A percentile compares a stretch with the other conserved stretches of the same genome.
Evolutionary conservation across 2,888 invertebrate genomes (phyloP).

Genomic region (Ophion costatus): DNA sequence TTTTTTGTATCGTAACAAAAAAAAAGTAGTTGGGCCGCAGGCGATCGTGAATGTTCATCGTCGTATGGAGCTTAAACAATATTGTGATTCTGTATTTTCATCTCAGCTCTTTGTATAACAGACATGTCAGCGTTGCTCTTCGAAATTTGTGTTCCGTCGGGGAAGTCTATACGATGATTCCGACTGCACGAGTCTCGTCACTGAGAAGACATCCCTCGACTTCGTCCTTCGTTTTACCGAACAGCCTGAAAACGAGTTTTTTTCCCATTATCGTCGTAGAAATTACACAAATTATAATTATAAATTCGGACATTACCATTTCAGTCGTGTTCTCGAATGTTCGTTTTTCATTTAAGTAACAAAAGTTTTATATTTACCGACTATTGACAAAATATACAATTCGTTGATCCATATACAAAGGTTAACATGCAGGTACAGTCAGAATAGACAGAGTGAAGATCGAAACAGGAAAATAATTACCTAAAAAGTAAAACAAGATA

Average conservation of each 20-base stretch:
- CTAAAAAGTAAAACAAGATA: constrained; percentile 1
- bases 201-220: constrained; percentile 82
- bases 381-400: constrained; percentile 37
- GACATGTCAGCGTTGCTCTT: constrained; percentile 71
- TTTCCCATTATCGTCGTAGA: neutral
- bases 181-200: constrained; percentile 81
- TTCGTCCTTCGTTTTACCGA: constrained; percentile 82
- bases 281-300: neutral
- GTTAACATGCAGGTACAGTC: constrained; percentile 46
- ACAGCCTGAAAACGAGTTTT: constrained; percentile 78
- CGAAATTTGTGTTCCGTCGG: constrained; percentile 72
- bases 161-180: constrained; percentile 78
- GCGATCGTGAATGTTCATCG: constrained; percentile 10
- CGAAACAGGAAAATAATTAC: constrained; percentile 8
- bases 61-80: constrained; percentile 18
- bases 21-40: constrained; percentile 53
- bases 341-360: neutral
- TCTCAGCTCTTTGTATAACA: constrained; percentile 20
- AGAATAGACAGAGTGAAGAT: constrained; percentile 1
- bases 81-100: constrained; percentile 2
- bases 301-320: constrained; percentile 16
- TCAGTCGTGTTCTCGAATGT: neutral
- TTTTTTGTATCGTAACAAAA: constrained; percentile 23
- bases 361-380: constrained; percentile 55
- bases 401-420: constrained; percentile 39